Percentiles rank a stretch among this genome's conserved stretches.
phyloP scores from a whole-genome alignment of 2,797 vertebrate genomes.

The Botia almorhae region DNA sequence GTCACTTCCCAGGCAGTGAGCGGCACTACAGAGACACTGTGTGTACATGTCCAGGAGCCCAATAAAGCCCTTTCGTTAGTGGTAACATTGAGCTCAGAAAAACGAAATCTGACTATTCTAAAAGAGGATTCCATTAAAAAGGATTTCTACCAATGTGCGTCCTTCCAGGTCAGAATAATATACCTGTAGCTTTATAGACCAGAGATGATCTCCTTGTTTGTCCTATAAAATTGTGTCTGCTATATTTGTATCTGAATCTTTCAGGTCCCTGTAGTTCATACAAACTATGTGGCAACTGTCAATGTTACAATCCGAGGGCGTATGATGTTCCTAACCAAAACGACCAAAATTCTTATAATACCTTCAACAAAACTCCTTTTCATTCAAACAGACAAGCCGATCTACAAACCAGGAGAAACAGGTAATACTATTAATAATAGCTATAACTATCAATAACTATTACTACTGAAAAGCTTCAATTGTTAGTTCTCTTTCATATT shows the following conservation, averaged over 20 bases:
- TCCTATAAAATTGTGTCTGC: too few relatives aligned
- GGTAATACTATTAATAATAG: slow-evolving; percentile 66
- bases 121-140: slow-evolving; percentile 46
- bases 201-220: too few relatives aligned
- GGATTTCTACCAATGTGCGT: slow-evolving; percentile 67
- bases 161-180: background rate
- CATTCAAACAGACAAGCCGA: slow-evolving; percentile 82
- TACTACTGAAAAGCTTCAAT: background rate
- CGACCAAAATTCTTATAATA: slow-evolving; percentile 74
- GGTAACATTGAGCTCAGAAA: slow-evolving; percentile 53
- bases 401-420: slow-evolving; percentile 83
- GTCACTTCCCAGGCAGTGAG: slow-evolving; percentile 71
- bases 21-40: slow-evolving; percentile 71
- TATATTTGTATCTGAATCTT: background rate
- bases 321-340: slow-evolving; percentile 60
- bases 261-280: slow-evolving; percentile 75
- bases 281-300: slow-evolving; percentile 66
- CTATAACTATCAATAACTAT: background rate
- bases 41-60: slow-evolving; percentile 66
- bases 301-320: slow-evolving; percentile 66
- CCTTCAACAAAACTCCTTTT: slow-evolving; percentile 68
- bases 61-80: slow-evolving; percentile 50
- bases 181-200: too few relatives aligned
- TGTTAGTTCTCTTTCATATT: too few relatives aligned
- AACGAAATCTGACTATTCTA: slow-evolving; percentile 30